Evolutionary conservation across 2,797 vertebrate genomes (phyloP).

Genomic region (Pangasius larnaudii): DNA sequence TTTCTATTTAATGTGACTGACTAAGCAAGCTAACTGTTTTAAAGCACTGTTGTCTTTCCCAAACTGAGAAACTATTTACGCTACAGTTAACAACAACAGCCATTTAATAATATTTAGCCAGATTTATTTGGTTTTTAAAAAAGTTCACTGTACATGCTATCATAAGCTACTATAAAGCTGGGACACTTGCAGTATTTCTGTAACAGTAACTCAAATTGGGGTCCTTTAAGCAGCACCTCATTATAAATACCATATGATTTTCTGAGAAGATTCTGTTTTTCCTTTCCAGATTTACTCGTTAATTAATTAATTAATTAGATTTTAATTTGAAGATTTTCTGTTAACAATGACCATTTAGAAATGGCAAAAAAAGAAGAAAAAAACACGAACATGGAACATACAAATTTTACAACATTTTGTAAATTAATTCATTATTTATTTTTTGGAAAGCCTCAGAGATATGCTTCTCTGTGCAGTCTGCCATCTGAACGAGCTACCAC

Average conservation of each 20-base stretch:
- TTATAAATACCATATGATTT: not conserved
- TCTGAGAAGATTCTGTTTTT: not conserved
- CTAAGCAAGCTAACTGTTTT: not conserved
- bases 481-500: not conserved
- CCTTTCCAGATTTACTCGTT: not conserved
- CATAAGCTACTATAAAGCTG: not conserved
- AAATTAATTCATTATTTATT: not conserved
- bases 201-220: not conserved
- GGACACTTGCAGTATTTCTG: not conserved
- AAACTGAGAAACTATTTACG: not conserved
- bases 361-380: not conserved
- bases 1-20: not conserved
- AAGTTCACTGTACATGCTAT: not conserved
- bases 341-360: not conserved
- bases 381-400: not conserved
- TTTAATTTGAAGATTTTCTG: no score
- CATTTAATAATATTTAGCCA: not conserved
- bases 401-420: not conserved
- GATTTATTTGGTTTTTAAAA: not conserved
- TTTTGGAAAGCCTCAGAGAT: not conserved
- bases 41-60: not conserved
- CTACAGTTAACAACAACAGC: not conserved
- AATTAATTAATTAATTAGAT: no score
- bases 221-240: not conserved
- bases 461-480: not conserved